Evolutionary conservation across 2,797 vertebrate genomes (phyloP).

Genomic region (Aeoliscus strigatus): DNA sequence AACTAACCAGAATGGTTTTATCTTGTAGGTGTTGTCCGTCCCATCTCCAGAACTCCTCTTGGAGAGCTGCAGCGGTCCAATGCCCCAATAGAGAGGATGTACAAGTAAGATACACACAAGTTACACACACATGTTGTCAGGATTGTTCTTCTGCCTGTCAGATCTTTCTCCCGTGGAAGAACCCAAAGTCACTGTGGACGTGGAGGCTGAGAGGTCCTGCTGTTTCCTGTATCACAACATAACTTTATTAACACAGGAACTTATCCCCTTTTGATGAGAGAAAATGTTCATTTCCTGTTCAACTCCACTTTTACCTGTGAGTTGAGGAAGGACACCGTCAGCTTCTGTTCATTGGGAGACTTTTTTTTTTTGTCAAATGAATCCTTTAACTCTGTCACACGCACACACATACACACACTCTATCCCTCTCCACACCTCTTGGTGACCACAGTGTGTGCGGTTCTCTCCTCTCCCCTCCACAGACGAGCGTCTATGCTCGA

Average conservation of each 20-base stretch:
- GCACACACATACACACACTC: constrained; percentile 27
- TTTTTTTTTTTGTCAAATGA: constrained; percentile 4
- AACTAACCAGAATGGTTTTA: not conserved
- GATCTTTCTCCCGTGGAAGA: constrained; percentile 26
- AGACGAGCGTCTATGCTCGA: constrained; percentile 93
- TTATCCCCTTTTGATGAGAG: too few species aligned
- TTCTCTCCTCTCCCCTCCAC: constrained; percentile 78
- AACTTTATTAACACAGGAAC: too few species aligned
- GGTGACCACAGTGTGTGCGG: constrained; percentile 74
- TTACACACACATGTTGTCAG: constrained; percentile 17
- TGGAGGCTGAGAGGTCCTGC: constrained; percentile 2
- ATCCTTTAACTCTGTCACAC: constrained; percentile 43
- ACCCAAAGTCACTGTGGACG: constrained; percentile 10
- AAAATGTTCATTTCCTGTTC: too few species aligned
- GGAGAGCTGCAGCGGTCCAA: constrained; percentile 85
- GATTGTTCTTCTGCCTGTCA: constrained; percentile 36
- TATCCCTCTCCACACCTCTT: constrained; percentile 37
- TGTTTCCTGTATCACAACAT: constrained; percentile 12
- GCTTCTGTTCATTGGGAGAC: constrained; percentile 1
- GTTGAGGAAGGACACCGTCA: constrained; percentile 22
- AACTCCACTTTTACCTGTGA: too few species aligned
- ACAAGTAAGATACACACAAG: constrained; percentile 81
- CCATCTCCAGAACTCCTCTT: constrained; percentile 76
- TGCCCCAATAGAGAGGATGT: constrained; percentile 82
- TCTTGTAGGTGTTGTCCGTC: constrained; percentile 78